phyloP scores from a whole-genome alignment of 1,140 invertebrate species.

The Zaprionus tsacasi region DNA sequence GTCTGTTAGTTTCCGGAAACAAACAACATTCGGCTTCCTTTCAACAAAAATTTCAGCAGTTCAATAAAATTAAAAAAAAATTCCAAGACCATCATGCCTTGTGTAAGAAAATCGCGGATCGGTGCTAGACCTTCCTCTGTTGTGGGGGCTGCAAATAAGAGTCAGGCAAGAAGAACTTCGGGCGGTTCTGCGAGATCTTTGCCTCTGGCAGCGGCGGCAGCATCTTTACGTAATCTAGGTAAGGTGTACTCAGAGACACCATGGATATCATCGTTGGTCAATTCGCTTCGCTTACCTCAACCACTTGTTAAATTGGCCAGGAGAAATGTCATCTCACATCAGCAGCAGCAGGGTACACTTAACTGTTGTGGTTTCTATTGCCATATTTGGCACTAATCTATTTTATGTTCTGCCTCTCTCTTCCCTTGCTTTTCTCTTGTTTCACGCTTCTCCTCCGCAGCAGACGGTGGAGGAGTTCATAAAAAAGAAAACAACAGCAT shows the following conservation, averaged over 20 bases:
- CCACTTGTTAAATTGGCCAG: not conserved
- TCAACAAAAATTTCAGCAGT: not conserved
- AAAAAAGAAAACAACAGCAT: not conserved
- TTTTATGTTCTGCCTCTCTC: not conserved
- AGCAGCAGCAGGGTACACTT: not conserved
- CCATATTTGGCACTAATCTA: not conserved
- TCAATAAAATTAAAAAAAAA: not conserved
- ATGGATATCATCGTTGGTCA: not conserved
- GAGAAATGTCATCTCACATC: too few species aligned
- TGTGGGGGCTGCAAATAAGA: not conserved
- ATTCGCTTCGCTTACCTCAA: not conserved
- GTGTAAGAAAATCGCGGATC: not conserved
- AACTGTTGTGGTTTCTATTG: not conserved
- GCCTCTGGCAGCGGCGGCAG: not conserved
- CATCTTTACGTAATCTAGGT: not conserved
- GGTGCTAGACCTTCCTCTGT: not conserved
- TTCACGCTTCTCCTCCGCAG: constrained; percentile 35
- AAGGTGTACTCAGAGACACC: not conserved
- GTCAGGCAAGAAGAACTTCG: not conserved
- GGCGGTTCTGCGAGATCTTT: not conserved
- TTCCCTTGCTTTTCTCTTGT: not conserved
- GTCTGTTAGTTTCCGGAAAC: not conserved
- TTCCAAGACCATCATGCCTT: not conserved
- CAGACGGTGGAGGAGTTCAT: constrained; percentile 16
- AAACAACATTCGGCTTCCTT: not conserved